Evolutionary conservation across 2,888 invertebrate genomes (phyloP).

Genomic region (Bellardia bayeri): DNA sequence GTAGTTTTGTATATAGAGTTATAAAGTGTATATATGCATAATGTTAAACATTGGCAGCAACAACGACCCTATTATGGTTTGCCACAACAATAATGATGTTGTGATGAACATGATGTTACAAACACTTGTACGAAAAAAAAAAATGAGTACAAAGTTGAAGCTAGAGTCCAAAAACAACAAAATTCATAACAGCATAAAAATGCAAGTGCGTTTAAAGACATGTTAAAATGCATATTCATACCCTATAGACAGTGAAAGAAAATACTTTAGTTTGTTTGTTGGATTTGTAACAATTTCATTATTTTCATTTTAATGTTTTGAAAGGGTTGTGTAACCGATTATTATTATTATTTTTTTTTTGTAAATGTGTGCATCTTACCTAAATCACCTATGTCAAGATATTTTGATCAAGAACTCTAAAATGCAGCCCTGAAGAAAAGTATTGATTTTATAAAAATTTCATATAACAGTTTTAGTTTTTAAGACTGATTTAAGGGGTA

Average conservation of each 20-base stretch:
- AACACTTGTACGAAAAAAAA: slow-evolving; percentile 28
- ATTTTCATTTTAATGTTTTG: neutral
- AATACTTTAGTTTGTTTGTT: neutral
- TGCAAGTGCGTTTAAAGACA: slow-evolving; percentile 34
- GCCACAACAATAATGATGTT: slow-evolving; percentile 58
- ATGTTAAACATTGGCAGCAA: slow-evolving; percentile 17
- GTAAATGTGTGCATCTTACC: too few relatives aligned
- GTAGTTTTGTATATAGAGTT: neutral
- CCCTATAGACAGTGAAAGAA: too few relatives aligned
- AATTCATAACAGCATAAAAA: neutral
- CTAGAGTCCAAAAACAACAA: neutral
- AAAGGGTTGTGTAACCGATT: too few relatives aligned
- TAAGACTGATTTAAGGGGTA: too few relatives aligned
- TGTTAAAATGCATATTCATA: neutral
- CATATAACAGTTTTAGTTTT: too few relatives aligned
- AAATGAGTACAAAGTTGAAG: neutral
- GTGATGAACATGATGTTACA: slow-evolving; percentile 42
- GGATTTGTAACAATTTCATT: neutral
- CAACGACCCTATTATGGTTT: slow-evolving; percentile 38
- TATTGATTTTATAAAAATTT: too few relatives aligned
- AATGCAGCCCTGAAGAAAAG: too few relatives aligned
- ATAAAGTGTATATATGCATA: slow-evolving; percentile 23
- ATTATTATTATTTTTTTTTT: too few relatives aligned
- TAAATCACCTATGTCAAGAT: too few relatives aligned
- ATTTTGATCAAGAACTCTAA: too few relatives aligned